Base-by-base conservation (phyloP, 2,888 invertebrate species). In the Acholoe squamosa region DNA sequence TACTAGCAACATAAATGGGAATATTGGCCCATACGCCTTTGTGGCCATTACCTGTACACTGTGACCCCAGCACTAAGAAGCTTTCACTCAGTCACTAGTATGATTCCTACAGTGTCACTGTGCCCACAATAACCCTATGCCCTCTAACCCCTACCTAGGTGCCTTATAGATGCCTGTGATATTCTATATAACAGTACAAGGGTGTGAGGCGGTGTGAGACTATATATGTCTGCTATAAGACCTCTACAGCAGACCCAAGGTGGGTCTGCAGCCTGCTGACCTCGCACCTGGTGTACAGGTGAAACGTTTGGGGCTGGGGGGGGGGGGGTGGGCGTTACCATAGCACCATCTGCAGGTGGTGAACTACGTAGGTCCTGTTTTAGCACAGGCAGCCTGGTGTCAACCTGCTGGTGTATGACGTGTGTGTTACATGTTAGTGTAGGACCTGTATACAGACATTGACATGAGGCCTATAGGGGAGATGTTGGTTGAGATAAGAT, bases 281-380 rank as follows among this genome's bases (percentile, higher is more conserved):
- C 86, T 54, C 54, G 54, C 86, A 86, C 86, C 86, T 86, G 86
- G 54, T 31, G 52, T 56, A 86, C 86, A 86, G 86, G 86, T 86
- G 86, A 86, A 86, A 86, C 80, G 80, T 43, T 80, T 80, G 14
- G 76, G 76, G 25, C 28, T 3, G 31, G 25, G 33, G 80, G 80
- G 80, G 43, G 84, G 84, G 43, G 84, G 84, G 84, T 3, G 84
- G 84, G 12, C 22, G 80, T 80, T 80, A 43, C 80, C 80, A 80
- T 80, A 43, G 80, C 80, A 80, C 80, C 80, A 19, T 28, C 3
- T 1, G 71, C 25, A 28, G 19, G 28, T 71, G 71, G 71, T 71
- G 71, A 71, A 71, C 0, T 28, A 71, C 14, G 71, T 7, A 12
- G 67, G 67, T 25, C 67, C 54, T 54, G 54, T 54, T 54, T n/a